A percentile compares a stretch with the other conserved stretches of the same genome.
Conservation (phyloP, 2,113 vertebrate genomes). For the Gallinago undulata region DNA sequence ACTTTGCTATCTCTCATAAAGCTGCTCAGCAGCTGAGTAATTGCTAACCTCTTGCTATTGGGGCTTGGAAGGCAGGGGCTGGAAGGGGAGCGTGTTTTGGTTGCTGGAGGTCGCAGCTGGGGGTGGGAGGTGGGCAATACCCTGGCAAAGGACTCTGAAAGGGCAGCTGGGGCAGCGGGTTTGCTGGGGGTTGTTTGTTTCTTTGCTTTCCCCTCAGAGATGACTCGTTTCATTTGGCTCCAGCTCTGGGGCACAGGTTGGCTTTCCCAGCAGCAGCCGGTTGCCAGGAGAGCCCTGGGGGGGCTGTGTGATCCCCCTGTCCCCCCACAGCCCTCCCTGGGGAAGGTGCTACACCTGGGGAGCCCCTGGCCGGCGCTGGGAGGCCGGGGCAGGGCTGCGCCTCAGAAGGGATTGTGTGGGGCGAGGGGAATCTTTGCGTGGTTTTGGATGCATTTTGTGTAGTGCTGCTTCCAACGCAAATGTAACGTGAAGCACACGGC, state of each 20-base stretch:
- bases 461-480: not conserved
- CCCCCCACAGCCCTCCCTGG: fast-evolving
- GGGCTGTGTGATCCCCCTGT: fast-evolving
- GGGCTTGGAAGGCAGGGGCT: not conserved
- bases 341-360: fast-evolving
- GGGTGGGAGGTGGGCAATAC: not conserved
- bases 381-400: not conserved
- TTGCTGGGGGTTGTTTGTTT: not conserved
- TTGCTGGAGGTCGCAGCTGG: not conserved
- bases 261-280: not conserved
- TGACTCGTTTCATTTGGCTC: not conserved
- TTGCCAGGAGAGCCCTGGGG: not conserved
- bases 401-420: fast-evolving
- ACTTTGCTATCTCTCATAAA: not conserved
- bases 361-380: fast-evolving
- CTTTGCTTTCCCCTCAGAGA: not conserved
- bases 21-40: not conserved
- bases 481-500: not conserved
- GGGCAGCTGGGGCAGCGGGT: not conserved
- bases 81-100: not conserved
- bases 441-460: not conserved
- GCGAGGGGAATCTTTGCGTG: fast-evolving
- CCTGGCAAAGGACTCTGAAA: not conserved
- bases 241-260: fast-evolving
- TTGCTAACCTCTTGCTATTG: not conserved